Base-by-base conservation (phyloP, 2,797 vertebrate species). In the Philypnodon macrostomus region DNA sequence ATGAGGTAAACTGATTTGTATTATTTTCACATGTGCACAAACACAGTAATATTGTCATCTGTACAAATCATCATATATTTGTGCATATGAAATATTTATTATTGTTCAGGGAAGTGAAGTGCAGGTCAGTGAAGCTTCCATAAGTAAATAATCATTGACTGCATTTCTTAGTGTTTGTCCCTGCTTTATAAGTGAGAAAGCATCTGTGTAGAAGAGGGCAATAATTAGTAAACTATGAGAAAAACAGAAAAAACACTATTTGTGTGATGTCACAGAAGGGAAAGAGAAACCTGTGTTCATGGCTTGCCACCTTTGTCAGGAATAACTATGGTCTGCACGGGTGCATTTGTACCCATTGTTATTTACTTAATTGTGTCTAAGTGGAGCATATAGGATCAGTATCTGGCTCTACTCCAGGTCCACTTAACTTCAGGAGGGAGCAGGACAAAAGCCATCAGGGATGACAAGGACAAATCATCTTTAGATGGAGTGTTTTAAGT, bases 381-480 rank as follows among this genome's bases (percentile, higher is more conserved):
- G 79, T 79, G 79, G 74, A 70, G 70, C 42, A 34, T 56, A 63
- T 56, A 63, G 79, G 77, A 86, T 81, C 75, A 73, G 74, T 40
- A 36, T 55, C 77, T 89, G 84, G 86, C 85, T 51, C 50, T 56
- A 71, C 46, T 87, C 88, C 88, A 88, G 80, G 64, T 75, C 70
- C 71, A 82, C 81, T 88, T 85, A 79, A 83, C 78, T 86, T 81
- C 65, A 63, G 58, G 67, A 79, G 70, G 79, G 77, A 63, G 41
- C 66, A 79, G 85, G 79, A 89, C 83, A 80, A 83, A 84, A 85
- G 81, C 82, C 81, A 71, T 81, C 76, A 66, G 63, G 69, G 67
- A 83, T 85, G 86, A 87, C 86, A 88, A 88, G 87, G 87, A 89
- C 87, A 87, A 87, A 90, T 88, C 87, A 81, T 87, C 78, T 77